Evolutionary conservation across 2,888 invertebrate species (phyloP), one percentile per base, ranked within the genome.

Genomic region (Hofmannophila pseudospretella): DNA sequence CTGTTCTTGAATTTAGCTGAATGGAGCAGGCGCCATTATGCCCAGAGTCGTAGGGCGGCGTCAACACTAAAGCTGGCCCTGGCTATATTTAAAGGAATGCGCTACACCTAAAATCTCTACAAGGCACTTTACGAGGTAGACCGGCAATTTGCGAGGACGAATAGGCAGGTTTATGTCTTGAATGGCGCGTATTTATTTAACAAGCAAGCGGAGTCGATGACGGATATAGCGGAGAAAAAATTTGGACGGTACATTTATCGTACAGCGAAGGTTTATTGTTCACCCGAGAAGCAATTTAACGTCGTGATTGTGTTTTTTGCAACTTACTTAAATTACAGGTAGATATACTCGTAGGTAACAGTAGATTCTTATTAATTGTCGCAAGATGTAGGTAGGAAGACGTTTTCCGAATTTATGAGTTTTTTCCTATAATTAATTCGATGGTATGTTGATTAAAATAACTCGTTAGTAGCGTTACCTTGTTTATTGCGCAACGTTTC

Each of bases 191-290:
- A 69, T 67, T 67, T 67, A 47, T 61, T 61, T 59, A 58, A 58
- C 57, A 61, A 65, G 67, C 57, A 54, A 60, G 54, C 49, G 48
- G 57, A 51, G 51, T 54, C 59, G 48, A 59, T 67, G 66, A 70
- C 63, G 53, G 58, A 71, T 67, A 54, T 49, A 36, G 57, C 62
- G 57, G 54, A 63, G 54, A 62, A 60, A 68, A 71, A 67, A 55
- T 61, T 61, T 63, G 62, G 61, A 68, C 60, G 58, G 58, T 48
- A 49, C 56, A 66, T 69, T 68, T 59, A 62, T 68, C 51, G 52
- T 53, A 50, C 49, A 41, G 37, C 43, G 46, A 51, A 51, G 52
- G 54, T 49, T 53, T 54, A 54, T 57, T 59, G 52, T 55, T 45
- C 55, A 51, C 41, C 41, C 40, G 42, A 50, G 36, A 47, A 44